These are phyloP conservation scores for Coptodon rendalli DNA, from an alignment of 2,113 vertebrate species.

Conservation along the genomic window DNA sequence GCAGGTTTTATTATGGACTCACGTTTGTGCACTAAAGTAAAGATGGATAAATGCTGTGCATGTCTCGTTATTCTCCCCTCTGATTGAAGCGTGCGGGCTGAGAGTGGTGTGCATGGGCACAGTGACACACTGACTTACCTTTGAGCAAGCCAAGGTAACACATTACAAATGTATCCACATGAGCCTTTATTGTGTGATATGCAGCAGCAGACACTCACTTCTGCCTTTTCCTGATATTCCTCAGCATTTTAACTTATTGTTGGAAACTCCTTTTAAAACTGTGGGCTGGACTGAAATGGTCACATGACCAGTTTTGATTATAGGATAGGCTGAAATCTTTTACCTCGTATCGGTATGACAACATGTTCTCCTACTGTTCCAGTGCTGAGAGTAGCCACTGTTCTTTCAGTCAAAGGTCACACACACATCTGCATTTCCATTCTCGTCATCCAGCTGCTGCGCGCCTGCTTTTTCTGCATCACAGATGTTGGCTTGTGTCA, in stretches of 20 bases:
- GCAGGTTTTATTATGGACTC: not conserved
- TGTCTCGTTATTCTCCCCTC: not conserved
- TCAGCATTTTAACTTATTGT: not conserved
- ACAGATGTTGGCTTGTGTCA: not conserved
- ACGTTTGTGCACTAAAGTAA: not conserved
- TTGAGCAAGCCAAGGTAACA: not conserved
- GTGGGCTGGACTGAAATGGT: not conserved
- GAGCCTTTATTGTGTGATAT: not conserved
- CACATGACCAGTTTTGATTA: not conserved
- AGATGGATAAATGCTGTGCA: not conserved
- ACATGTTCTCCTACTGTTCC: not conserved
- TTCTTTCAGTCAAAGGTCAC: not conserved
- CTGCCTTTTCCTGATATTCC: not conserved
- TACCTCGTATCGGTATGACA: not conserved
- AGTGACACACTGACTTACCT: not conserved
- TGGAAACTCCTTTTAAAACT: not conserved
- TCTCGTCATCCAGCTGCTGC: not conserved
- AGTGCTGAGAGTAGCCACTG: not conserved
- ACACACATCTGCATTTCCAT: not conserved
- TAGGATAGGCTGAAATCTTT: not conserved
- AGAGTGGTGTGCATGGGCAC: not conserved
- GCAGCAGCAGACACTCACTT: not conserved
- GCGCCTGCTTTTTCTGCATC: not conserved
- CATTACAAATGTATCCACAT: not conserved
- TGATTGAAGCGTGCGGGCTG: not conserved